phyloP scores from a whole-genome alignment of 2,888 invertebrate genomes.

The Dendrolimus houi region DNA sequence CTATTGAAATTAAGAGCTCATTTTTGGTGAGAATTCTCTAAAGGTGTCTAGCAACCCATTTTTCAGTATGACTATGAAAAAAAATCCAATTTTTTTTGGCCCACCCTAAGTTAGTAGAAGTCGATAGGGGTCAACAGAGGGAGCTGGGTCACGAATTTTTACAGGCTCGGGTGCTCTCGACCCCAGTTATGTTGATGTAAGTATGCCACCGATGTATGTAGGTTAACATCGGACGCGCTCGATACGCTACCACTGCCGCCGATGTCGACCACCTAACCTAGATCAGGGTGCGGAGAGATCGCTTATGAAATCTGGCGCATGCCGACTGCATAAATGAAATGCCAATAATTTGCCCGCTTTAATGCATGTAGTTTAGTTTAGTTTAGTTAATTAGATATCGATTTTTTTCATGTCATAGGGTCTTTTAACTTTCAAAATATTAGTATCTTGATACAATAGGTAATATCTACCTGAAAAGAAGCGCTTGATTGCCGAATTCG shows the following conservation, averaged over 20 bases:
- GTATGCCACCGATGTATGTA: constrained; percentile 65
- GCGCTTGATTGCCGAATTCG: background rate
- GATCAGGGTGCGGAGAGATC: constrained; percentile 75
- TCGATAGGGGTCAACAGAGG: constrained; percentile 31
- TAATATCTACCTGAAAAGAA: background rate
- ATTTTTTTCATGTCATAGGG: background rate
- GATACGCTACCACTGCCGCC: constrained; percentile 63
- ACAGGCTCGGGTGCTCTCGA: constrained; percentile 62
- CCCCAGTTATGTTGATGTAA: constrained; percentile 53
- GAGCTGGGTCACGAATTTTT: constrained; percentile 60
- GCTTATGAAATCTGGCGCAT: constrained; percentile 75
- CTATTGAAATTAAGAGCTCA: too few relatives aligned
- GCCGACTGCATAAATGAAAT: constrained; percentile 63
- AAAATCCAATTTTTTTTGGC: too few relatives aligned
- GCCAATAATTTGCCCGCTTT: constrained; percentile 46
- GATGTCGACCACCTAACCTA: constrained; percentile 74
- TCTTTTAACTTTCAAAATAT: background rate
- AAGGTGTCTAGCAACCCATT: too few relatives aligned
- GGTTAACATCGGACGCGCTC: constrained; percentile 74
- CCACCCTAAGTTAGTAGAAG: background rate
- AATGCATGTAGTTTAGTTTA: constrained; percentile 22
- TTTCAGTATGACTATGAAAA: too few relatives aligned
- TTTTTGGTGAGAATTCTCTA: too few relatives aligned
- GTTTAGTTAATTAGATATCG: background rate
- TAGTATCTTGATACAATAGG: background rate